Evolutionary conservation across 2,113 vertebrate genomes (phyloP), one percentile per base, ranked within the genome.

Genomic region (Ancistrus triradiatus): DNA sequence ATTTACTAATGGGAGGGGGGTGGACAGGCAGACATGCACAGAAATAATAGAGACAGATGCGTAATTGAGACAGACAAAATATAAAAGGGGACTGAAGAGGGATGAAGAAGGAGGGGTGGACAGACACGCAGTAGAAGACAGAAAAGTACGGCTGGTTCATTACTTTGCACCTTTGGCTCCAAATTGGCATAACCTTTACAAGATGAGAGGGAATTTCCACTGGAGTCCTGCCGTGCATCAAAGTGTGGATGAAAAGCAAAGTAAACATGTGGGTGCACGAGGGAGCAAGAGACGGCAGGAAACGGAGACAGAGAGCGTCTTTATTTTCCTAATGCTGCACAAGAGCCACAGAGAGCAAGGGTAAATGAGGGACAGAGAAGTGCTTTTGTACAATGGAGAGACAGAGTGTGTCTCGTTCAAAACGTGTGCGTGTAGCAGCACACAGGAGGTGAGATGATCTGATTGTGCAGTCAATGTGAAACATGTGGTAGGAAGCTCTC

Each of bases 61-160:
- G 35, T 31, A 13, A 28, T 13, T 2, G 15, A 28, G 17, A 43
- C 4, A 28, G 37, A 11, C 17, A 31, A 18, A 35, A 11, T 19
- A 9, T 40, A 21, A 22, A 37, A 48, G 22, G 44, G 14, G 27
- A 21, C 1, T 18, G 15, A n/a, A 38, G 7, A 7, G 21, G 25
- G 14, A 28, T 7, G 31, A 24, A 6, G 35, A 18, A 18, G 22
- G 6, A 11, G 13, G 21, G 44, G 14, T 2, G 35, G 21, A n/a
- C 14, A 47, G 70, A 79, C 72, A 69, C 74, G 74, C 79, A 80
- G 72, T 73, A 53, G 59, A 69, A 78, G 70, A 56, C 50, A 74
- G 59, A 74, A 65, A 74, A 60, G 33, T 37, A 0, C 6, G 11
- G 40, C 46, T 18, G 18, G 21, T 57, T 66, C 44, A 48, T 66